Conservation (phyloP, 1,140 invertebrate genomes). For the Leguminivora glycinivorella region DNA sequence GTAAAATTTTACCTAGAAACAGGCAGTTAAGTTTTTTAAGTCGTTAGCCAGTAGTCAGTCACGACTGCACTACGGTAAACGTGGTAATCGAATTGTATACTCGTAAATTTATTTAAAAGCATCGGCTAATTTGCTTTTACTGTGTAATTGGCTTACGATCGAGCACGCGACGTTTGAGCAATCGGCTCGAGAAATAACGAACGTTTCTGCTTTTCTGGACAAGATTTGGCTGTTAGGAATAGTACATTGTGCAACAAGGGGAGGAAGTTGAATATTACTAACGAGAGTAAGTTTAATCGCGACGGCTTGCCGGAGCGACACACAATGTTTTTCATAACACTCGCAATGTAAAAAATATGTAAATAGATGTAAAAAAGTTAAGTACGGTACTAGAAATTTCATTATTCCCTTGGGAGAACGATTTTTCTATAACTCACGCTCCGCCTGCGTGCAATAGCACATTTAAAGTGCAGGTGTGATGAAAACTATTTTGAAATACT, state of each 20-base stretch:
- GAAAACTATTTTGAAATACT: not conserved
- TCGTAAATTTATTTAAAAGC: constrained; percentile 26
- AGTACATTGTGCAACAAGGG: too few relatives aligned
- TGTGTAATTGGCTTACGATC: constrained; percentile 25
- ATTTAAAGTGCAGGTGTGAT: too few relatives aligned
- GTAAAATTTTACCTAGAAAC: not conserved
- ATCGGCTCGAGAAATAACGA: not conserved
- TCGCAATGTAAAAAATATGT: too few relatives aligned
- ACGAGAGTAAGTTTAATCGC: too few relatives aligned
- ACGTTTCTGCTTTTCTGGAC: not conserved
- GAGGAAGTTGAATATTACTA: too few relatives aligned
- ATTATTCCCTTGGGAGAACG: too few relatives aligned
- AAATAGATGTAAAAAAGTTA: too few relatives aligned
- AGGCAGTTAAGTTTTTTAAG: not conserved
- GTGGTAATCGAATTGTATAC: constrained; percentile 21
- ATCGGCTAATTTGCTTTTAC: constrained; percentile 29
- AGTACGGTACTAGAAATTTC: too few relatives aligned
- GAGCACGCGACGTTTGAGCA: constrained; percentile 12
- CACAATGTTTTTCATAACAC: too few relatives aligned
- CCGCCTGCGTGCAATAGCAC: too few relatives aligned
- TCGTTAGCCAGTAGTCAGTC: not conserved
- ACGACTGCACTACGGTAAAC: constrained; percentile 21
- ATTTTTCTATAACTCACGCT: too few relatives aligned
- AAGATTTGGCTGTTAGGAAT: not conserved
- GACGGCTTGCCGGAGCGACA: too few relatives aligned